A percentile compares a stretch with the other conserved stretches of the same genome.
Conservation (phyloP, 1,140 invertebrate species). For the Euborellia annulipes region DNA sequence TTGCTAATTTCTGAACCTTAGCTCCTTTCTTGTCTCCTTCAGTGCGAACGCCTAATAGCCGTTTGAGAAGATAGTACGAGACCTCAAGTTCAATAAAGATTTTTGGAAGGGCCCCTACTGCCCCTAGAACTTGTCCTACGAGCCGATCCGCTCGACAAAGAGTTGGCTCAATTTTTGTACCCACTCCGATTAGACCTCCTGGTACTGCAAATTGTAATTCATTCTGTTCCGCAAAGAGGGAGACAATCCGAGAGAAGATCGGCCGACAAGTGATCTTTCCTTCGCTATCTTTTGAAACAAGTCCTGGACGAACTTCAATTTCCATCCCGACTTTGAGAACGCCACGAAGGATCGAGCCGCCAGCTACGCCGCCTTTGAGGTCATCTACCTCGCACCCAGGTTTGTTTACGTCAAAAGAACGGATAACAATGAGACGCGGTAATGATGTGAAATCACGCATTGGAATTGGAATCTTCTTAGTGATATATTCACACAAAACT, state of each 20-base stretch:
- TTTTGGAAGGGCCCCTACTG: conserved; percentile 87
- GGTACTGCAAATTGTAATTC: conserved; percentile 97
- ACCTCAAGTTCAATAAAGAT: conserved; percentile 98
- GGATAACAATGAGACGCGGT: conserved; percentile 94
- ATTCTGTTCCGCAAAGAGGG: conserved; percentile 97
- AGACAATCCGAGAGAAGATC: conserved; percentile 93
- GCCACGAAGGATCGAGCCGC: conserved; percentile 91
- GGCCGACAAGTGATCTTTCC: conserved; percentile 91
- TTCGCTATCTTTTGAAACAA: conserved; percentile 92
- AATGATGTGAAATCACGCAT: conserved; percentile 85
- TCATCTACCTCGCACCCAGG: conserved; percentile 98
- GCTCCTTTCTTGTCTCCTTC: conserved; percentile 98
- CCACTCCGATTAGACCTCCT: conserved; percentile 95
- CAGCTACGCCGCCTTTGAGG: conserved; percentile 95
- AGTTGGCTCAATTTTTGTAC: conserved; percentile 98
- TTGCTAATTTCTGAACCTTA: conserved; percentile 78
- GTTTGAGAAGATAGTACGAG: conserved; percentile 89
- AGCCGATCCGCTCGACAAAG: conserved; percentile 94
- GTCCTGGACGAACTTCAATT: conserved; percentile 83
- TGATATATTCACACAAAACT: conserved; percentile 94
- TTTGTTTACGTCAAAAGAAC: conserved; percentile 99
- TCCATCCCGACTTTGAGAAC: conserved; percentile 84
- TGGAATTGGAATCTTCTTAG: conserved; percentile 96
- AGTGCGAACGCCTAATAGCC: conserved; percentile 90
- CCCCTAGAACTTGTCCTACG: conserved; percentile 96